Conservation (phyloP, 2,113 vertebrate species). For the Eptatretus burgeri region DNA sequence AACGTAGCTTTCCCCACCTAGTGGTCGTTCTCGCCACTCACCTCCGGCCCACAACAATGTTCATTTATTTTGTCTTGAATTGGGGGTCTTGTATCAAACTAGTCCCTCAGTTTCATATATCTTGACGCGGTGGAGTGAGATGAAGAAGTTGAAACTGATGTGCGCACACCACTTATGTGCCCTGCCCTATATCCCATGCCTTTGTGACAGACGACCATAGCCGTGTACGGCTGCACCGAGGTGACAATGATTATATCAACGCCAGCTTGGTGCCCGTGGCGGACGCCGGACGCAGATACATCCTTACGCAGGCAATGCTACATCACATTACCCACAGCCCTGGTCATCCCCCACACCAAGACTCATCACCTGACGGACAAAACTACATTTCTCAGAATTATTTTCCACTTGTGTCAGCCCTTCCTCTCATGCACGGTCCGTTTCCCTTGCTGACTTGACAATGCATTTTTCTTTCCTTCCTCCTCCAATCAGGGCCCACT, state of each 20-base stretch:
- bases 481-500: slow-evolving; percentile 45
- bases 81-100: too few species aligned
- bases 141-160: too few species aligned
- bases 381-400: neutral
- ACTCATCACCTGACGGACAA: too few species aligned
- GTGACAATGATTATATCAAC: slow-evolving; percentile 77
- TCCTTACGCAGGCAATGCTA: slow-evolving; percentile 64
- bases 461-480: slow-evolving; percentile 8
- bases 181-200: neutral
- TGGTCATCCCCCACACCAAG: too few species aligned
- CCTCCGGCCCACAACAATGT: too few species aligned
- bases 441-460: neutral
- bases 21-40: too few species aligned
- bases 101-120: too few species aligned
- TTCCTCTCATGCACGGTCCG: neutral
- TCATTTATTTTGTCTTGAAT: too few species aligned
- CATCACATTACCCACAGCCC: too few species aligned
- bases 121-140: too few species aligned
- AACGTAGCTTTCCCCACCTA: too few species aligned
- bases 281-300: slow-evolving; percentile 77
- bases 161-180: too few species aligned
- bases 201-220: slow-evolving; percentile 65
- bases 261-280: slow-evolving; percentile 73
- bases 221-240: slow-evolving; percentile 61
- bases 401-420: neutral